Conservation (phyloP, 2,113 vertebrate genomes). For the Myotis brandtii region DNA sequence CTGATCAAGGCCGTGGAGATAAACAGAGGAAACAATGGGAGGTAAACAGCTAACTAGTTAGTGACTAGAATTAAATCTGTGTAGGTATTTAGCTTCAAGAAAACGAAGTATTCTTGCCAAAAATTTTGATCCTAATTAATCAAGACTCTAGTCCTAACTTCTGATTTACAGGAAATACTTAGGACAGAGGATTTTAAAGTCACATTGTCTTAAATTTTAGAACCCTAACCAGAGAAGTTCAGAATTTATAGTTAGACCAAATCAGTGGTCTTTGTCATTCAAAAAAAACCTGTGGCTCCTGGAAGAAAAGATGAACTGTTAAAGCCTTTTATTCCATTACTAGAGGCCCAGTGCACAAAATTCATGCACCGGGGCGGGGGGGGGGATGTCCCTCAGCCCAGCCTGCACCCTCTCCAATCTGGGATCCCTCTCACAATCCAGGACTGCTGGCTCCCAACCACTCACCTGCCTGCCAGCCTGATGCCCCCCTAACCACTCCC, state of each 20-base stretch:
- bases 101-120: slow-evolving; percentile 12
- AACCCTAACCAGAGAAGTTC: neutral
- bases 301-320: neutral
- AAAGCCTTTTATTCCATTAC: neutral
- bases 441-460: no score
- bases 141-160: slow-evolving; percentile 44
- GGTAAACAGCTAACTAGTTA: neutral
- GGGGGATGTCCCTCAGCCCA: no score
- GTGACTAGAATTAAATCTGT: neutral
- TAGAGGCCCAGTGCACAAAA: no score
- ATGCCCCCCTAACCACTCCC: no score
- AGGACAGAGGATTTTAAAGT: slow-evolving; percentile 48
- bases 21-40: neutral
- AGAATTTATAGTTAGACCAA: neutral
- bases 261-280: neutral
- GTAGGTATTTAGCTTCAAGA: slow-evolving; percentile 13
- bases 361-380: no score
- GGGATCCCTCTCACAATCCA: no score
- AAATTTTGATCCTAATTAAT: slow-evolving; percentile 24
- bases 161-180: slow-evolving; percentile 24
- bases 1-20: neutral
- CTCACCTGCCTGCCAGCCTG: no score
- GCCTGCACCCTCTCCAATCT: no score
- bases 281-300: slow-evolving; percentile 1
- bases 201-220: slow-evolving; percentile 36